A percentile compares a stretch with the other conserved stretches of the same genome.
phyloP scores from a whole-genome alignment of 2,113 vertebrate genomes.

The Solea solea region DNA sequence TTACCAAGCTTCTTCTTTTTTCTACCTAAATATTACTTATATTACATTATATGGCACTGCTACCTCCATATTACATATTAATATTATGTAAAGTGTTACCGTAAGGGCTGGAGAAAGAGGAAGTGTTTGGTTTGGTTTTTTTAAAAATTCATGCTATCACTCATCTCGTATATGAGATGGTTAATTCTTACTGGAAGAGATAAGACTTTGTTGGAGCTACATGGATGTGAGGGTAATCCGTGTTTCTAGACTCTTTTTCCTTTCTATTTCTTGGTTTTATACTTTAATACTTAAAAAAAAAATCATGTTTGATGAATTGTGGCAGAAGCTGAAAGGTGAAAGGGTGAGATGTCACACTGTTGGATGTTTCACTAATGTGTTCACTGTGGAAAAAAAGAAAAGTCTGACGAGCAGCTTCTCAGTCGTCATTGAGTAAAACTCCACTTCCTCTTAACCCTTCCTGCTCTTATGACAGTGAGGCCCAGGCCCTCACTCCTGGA shows the following conservation, averaged over 20 bases:
- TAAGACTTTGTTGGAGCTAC: background rate
- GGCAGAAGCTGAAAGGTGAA: no score
- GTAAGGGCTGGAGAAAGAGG: constrained; percentile 44
- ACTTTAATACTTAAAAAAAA: background rate
- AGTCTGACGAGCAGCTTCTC: background rate
- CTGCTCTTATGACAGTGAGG: constrained; percentile 30
- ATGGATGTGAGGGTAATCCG: no score
- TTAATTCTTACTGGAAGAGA: background rate
- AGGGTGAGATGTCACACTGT: no score
- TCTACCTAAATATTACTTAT: no score
- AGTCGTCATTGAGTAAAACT: constrained; percentile 47
- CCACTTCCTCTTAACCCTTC: constrained; percentile 78
- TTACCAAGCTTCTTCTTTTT: no score
- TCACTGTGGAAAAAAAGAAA: background rate
- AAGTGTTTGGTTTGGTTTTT: constrained; percentile 41
- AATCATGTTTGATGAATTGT: no score
- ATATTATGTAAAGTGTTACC: no score
- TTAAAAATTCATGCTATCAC: constrained; percentile 2
- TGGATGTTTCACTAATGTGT: background rate
- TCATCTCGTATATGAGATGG: constrained; percentile 19
- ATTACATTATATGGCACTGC: no score
- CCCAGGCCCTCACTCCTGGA: background rate
- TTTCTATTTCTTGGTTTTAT: background rate
- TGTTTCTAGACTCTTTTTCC: no score
- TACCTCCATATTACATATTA: no score